phyloP scores from a whole-genome alignment of 2,888 invertebrate species.

The Deroplatys truncata region DNA sequence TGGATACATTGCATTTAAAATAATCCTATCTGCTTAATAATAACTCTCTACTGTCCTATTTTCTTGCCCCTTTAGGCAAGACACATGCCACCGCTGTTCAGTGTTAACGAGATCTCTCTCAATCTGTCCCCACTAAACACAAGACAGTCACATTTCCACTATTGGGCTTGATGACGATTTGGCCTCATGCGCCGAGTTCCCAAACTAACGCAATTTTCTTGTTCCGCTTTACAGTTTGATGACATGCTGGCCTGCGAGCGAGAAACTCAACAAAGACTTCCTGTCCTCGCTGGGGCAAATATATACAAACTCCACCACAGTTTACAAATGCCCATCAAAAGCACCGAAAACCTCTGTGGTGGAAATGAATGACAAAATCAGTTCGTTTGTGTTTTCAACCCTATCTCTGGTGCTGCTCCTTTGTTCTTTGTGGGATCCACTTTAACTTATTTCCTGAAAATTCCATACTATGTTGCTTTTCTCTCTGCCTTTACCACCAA shows the following conservation, averaged over 20 bases:
- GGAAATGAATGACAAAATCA: background rate
- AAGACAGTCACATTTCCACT: background rate
- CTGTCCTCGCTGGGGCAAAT: background rate
- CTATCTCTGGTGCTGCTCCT: background rate
- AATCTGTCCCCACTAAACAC: background rate
- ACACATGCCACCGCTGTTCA: too few relatives aligned
- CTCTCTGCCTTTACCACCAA: too few relatives aligned
- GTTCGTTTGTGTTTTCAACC: background rate
- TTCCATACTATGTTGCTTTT: too few relatives aligned
- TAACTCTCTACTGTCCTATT: too few relatives aligned
- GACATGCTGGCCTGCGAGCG: background rate
- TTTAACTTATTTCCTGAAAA: background rate
- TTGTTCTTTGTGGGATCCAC: background rate
- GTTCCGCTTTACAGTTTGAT: background rate
- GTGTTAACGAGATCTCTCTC: too few relatives aligned
- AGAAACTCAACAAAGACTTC: background rate
- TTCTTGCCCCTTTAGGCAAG: too few relatives aligned
- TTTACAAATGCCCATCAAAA: background rate
- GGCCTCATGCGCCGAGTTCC: background rate
- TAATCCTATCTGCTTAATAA: too few relatives aligned
- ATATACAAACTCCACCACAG: background rate
- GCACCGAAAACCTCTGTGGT: background rate
- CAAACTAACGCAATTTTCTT: background rate
- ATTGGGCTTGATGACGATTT: background rate
- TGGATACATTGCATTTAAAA: too few relatives aligned